Percentiles rank a stretch among this genome's conserved stretches.
These are phyloP conservation scores for Sarcophilus harrisii DNA, from an alignment of 2,797 vertebrate species.

Conservation along the genomic window DNA sequence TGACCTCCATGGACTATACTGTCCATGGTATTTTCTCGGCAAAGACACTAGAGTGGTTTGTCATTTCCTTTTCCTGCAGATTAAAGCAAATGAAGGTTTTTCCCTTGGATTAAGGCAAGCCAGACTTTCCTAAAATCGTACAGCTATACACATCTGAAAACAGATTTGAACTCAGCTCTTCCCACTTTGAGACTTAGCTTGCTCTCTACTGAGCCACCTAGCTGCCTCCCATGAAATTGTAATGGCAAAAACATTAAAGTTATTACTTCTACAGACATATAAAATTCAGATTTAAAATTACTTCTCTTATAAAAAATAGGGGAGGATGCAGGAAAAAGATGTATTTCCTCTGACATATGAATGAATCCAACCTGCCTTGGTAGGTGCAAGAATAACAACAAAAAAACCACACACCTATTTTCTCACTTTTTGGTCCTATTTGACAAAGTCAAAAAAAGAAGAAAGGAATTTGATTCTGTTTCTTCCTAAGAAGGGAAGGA, in stretches of 20 bases:
- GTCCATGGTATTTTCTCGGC: too few species aligned
- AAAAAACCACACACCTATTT: background rate
- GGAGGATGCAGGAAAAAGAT: background rate
- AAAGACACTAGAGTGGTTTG: too few species aligned
- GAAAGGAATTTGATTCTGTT: background rate
- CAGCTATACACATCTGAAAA: too few species aligned
- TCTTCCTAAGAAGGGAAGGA: background rate
- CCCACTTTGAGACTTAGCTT: background rate
- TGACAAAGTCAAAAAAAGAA: background rate
- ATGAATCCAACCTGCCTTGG: background rate
- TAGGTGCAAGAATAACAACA: background rate
- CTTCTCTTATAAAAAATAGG: background rate
- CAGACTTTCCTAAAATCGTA: too few species aligned
- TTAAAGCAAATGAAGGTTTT: too few species aligned
- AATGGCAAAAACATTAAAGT: background rate
- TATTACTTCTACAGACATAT: background rate
- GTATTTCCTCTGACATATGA: background rate
- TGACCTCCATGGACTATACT: too few species aligned
- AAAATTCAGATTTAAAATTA: background rate
- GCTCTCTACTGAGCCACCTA: background rate
- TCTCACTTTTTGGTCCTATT: background rate
- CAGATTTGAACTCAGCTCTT: background rate
- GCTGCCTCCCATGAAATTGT: background rate
- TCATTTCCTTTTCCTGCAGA: too few species aligned
- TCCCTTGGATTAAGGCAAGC: too few species aligned